A percentile compares a stretch with the other conserved stretches of the same genome.
phyloP scores from a whole-genome alignment of 2,888 invertebrate species.

The Cerceris ruficornis region DNA sequence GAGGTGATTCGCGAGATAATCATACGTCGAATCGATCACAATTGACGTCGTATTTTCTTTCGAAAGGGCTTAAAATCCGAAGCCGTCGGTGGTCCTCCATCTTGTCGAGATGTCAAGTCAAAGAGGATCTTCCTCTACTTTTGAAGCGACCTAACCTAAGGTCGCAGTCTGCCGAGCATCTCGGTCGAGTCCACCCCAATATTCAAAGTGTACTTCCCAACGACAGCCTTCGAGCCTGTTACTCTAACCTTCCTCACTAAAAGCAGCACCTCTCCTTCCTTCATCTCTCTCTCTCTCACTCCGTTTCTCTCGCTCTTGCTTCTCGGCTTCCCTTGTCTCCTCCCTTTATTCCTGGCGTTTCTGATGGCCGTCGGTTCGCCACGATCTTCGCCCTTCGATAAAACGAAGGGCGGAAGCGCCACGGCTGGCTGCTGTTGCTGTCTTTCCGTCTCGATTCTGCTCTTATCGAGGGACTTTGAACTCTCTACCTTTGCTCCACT shows the following conservation, averaged over 20 bases:
- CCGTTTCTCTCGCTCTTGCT: conserved; percentile 1
- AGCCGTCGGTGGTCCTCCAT: conserved; percentile 6
- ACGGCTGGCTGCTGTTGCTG: conserved; percentile 1
- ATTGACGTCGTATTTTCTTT: background rate
- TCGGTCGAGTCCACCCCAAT: conserved; percentile 46
- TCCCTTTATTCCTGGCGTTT: conserved; percentile 20
- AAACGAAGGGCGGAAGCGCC: conserved; percentile 50
- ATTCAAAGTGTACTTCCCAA: conserved; percentile 60
- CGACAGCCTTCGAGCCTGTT: conserved; percentile 53
- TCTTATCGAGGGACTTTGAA: conserved; percentile 4
- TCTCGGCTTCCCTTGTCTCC: conserved; percentile 12
- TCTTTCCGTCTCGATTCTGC: conserved; percentile 14
- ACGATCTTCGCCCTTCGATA: conserved; percentile 49
- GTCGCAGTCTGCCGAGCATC: conserved; percentile 36
- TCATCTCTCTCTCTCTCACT: conserved; percentile 18
- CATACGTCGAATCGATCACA: background rate
- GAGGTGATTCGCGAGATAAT: background rate
- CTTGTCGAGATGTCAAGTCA: conserved; percentile 57
- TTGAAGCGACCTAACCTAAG: conserved; percentile 34
- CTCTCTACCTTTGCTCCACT: background rate
- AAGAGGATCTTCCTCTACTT: conserved; percentile 37
- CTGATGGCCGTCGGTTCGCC: conserved; percentile 31
- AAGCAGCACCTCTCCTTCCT: conserved; percentile 41
- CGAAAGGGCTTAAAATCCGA: conserved; percentile 17
- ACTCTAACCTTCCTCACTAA: conserved; percentile 49